Conservation (phyloP, 2,888 invertebrate genomes). For the Laspeyria flexula region DNA sequence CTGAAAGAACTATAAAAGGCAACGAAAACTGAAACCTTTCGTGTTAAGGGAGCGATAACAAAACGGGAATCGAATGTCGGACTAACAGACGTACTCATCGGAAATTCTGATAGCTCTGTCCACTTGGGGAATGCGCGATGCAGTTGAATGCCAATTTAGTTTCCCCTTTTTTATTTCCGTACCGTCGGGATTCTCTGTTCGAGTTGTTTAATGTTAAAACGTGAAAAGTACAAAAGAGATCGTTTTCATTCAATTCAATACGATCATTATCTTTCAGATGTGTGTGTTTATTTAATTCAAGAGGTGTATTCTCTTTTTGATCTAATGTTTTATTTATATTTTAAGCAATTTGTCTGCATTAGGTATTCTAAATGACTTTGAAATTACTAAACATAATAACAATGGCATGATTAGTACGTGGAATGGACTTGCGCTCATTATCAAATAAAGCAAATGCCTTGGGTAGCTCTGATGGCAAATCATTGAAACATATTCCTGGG, state of each 20-base stretch:
- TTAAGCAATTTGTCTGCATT: too few species aligned
- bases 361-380: too few species aligned
- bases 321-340: not conserved
- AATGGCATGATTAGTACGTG: too few species aligned
- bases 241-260: not conserved
- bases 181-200: conserved; percentile 26
- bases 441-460: too few species aligned
- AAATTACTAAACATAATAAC: too few species aligned
- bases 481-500: too few species aligned
- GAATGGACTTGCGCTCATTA: too few species aligned
- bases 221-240: conserved; percentile 14
- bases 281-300: not conserved
- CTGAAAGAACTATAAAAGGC: conserved; percentile 27
- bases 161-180: conserved; percentile 26
- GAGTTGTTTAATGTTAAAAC: conserved; percentile 21
- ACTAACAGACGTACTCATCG: conserved; percentile 48
- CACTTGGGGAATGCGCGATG: conserved; percentile 44
- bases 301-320: not conserved
- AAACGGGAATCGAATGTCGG: conserved; percentile 38
- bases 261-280: not conserved
- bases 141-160: conserved; percentile 46
- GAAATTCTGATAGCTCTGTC: conserved; percentile 49
- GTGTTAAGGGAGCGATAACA: conserved; percentile 46
- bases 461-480: too few species aligned
- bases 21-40: conserved; percentile 27